These are phyloP conservation scores for Onychorhynchus coronatus DNA, from an alignment of 2,113 vertebrate species.

Conservation along the genomic window DNA sequence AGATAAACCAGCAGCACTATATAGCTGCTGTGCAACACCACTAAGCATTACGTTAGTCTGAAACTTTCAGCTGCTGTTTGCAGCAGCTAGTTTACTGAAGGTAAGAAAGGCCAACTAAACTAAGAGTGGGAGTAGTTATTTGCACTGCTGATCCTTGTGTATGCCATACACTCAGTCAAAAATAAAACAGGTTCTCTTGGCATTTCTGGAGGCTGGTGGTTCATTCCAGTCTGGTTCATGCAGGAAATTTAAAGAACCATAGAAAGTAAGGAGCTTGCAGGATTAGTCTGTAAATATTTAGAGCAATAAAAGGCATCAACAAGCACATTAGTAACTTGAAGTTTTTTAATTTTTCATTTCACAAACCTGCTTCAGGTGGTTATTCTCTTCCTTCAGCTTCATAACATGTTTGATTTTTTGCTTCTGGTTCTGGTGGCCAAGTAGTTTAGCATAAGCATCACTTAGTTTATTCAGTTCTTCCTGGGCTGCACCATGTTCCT, in stretches of 20 bases:
- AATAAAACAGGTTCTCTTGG: not conserved
- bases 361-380: slow-evolving; percentile 85
- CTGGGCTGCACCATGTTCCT: slow-evolving; percentile 86
- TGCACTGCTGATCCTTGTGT: not conserved
- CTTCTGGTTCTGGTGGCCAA: slow-evolving; percentile 96
- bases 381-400: slow-evolving; percentile 92
- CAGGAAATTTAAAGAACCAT: not conserved
- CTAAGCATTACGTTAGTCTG: not conserved
- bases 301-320: not conserved
- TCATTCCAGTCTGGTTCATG: not conserved
- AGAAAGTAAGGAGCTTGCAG: not conserved
- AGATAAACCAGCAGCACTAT: not conserved
- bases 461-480: slow-evolving; percentile 88
- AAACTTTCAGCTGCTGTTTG: not conserved
- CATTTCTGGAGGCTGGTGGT: not conserved
- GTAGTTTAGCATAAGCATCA: slow-evolving; percentile 85
- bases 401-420: slow-evolving; percentile 98
- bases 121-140: not conserved
- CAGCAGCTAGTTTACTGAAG: not conserved
- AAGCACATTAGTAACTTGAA: fast-evolving
- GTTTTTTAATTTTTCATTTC: not conserved
- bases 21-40: not conserved
- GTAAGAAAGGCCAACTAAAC: not conserved
- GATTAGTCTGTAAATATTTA: not conserved
- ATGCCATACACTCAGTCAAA: not conserved